Evolutionary conservation across 2,888 invertebrate species (phyloP).

Genomic region (Luffia ferchaultella): DNA sequence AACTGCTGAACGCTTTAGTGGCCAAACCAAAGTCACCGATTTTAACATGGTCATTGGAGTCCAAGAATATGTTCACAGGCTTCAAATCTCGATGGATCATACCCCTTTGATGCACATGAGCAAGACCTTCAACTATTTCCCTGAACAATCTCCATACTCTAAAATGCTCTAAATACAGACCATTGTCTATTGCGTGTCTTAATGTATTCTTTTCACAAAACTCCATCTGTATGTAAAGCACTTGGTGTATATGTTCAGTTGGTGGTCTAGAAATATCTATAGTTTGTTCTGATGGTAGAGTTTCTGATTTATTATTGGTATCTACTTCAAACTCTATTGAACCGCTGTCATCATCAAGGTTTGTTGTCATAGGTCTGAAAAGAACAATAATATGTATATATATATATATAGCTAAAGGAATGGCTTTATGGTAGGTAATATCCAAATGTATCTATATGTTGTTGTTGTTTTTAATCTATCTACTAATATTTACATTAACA

Average conservation of each 20-base stretch:
- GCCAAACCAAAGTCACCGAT: slow-evolving; percentile 98
- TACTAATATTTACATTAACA: too few species aligned
- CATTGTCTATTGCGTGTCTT: slow-evolving; percentile 83
- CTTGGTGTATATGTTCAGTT: slow-evolving; percentile 49
- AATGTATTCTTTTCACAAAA: slow-evolving; percentile 97
- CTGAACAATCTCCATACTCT: slow-evolving; percentile 92
- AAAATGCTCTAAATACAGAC: slow-evolving; percentile 77
- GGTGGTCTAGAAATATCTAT: slow-evolving; percentile 24
- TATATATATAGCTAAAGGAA: too few species aligned
- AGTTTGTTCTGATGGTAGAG: slow-evolving; percentile 33
- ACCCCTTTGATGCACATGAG: slow-evolving; percentile 93
- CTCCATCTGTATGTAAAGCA: slow-evolving; percentile 97
- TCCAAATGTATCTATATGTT: too few species aligned
- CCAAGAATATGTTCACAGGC: slow-evolving; percentile 93
- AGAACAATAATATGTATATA: slow-evolving; percentile 4
- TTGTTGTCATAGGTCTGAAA: slow-evolving; percentile 31
- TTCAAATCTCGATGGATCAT: slow-evolving; percentile 88
- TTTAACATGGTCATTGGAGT: slow-evolving; percentile 93
- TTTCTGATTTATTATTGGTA: slow-evolving; percentile 33
- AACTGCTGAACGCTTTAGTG: slow-evolving; percentile 69
- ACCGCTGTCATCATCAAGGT: slow-evolving; percentile 61
- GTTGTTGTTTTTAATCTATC: too few species aligned
- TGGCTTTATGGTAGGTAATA: too few species aligned
- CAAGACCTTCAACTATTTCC: slow-evolving; percentile 89
- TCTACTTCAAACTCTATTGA: slow-evolving; percentile 70